A percentile compares a stretch with the other conserved stretches of the same genome.
These are phyloP conservation scores for Cinara cedri DNA, from an alignment of 2,888 invertebrate species.

Conservation along the genomic window DNA sequence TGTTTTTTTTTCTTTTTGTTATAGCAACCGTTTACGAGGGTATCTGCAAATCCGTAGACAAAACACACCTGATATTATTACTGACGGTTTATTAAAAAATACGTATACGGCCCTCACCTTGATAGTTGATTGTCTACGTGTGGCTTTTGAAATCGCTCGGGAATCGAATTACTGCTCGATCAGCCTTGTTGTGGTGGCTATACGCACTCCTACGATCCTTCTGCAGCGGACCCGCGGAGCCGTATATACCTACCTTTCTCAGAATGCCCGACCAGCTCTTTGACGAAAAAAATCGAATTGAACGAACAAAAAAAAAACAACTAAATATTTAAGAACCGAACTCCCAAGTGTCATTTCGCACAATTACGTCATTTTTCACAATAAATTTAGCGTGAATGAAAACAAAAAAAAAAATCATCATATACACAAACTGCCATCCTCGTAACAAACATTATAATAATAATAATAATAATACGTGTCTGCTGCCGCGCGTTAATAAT, in stretches of 20 bases:
- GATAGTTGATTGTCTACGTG: constrained; percentile 55
- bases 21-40: neutral
- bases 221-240: constrained; percentile 4
- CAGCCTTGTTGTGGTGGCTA: constrained; percentile 16
- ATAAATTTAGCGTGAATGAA: constrained; percentile 49
- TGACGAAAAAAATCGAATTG: no score
- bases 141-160: constrained; percentile 48
- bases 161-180: constrained; percentile 53
- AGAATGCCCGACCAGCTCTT: constrained; percentile 46
- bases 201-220: constrained; percentile 49
- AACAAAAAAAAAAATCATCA: constrained; percentile 29
- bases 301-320: constrained; percentile 15
- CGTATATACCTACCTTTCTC: constrained; percentile 43
- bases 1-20: constrained; percentile 2
- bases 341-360: constrained; percentile 49
- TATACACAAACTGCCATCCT: constrained; percentile 3
- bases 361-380: constrained; percentile 53
- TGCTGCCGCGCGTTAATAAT: constrained; percentile 12
- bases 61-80: constrained; percentile 55
- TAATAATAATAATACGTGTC: no score
- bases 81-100: constrained; percentile 31
- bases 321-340: constrained; percentile 17
- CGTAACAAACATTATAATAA: constrained; percentile 35
- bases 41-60: constrained; percentile 38
- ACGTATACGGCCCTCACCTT: constrained; percentile 31